These are phyloP conservation scores for Melanotaenia boesemani DNA, from an alignment of 2,797 vertebrate species.

Conservation along the genomic window DNA sequence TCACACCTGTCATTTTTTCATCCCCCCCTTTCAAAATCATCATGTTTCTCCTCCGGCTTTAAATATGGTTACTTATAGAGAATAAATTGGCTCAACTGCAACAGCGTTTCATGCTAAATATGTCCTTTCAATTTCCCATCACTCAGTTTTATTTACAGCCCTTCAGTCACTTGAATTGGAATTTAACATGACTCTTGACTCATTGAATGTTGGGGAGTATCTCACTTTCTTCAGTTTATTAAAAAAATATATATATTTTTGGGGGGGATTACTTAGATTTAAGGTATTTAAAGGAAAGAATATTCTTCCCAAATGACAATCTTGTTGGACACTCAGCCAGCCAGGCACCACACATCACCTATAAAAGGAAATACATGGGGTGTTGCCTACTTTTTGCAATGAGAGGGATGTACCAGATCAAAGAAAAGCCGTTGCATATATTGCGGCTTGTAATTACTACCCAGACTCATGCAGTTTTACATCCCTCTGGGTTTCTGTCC, in stretches of 20 bases:
- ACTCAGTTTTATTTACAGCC: background rate
- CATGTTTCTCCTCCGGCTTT: background rate
- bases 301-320: slow-evolving; percentile 8
- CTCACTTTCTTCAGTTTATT: background rate
- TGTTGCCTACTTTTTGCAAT: slow-evolving; percentile 71
- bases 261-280: background rate
- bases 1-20: background rate
- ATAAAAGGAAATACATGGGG: slow-evolving; percentile 59
- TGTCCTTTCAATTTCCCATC: background rate
- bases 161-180: background rate
- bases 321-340: slow-evolving; percentile 23
- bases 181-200: no score
- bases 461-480: slow-evolving; percentile 64
- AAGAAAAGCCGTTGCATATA: slow-evolving; percentile 50
- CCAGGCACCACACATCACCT: slow-evolving; percentile 35
- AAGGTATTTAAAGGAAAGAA: background rate
- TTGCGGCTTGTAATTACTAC: slow-evolving; percentile 74
- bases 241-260: background rate
- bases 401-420: slow-evolving; percentile 68
- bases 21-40: background rate
- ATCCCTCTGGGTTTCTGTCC: slow-evolving; percentile 65
- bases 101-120: background rate
- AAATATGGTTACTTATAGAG: background rate
- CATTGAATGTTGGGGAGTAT: background rate
- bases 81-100: background rate